phyloP scores from a whole-genome alignment of 2,113 vertebrate genomes.

The Psilopogon haemacephalus region DNA sequence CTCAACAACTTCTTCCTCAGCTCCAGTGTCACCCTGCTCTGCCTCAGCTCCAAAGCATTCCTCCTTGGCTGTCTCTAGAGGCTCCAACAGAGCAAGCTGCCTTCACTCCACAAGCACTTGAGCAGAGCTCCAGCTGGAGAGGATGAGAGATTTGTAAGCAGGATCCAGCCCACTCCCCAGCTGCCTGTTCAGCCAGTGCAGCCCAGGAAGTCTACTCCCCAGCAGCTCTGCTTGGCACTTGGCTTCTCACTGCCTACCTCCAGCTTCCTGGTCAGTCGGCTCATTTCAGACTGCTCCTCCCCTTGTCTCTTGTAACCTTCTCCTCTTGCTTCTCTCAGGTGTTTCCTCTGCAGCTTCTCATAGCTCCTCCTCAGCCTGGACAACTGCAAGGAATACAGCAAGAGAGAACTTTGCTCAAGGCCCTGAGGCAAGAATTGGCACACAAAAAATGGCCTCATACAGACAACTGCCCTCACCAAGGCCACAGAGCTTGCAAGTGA shows the following conservation, averaged over 20 bases:
- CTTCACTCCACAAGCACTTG: neutral
- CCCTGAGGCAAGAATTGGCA: neutral
- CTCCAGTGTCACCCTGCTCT: too few species aligned
- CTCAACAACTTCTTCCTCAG: too few species aligned
- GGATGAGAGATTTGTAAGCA: neutral
- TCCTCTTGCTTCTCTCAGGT: conserved; percentile 76
- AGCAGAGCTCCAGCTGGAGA: neutral
- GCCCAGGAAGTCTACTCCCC: neutral
- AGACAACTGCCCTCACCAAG: conserved; percentile 20
- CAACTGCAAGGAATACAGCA: conserved; percentile 76
- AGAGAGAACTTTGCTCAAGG: neutral
- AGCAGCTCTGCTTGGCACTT: neutral
- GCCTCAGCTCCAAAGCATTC: too few species aligned
- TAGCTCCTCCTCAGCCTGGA: conserved; percentile 89
- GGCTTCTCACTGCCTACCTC: conserved; percentile 75
- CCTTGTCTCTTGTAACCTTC: conserved; percentile 71
- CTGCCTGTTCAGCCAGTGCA: neutral
- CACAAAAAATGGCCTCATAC: neutral
- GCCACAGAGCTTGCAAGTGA: neutral
- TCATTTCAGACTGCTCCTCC: conserved; percentile 79
- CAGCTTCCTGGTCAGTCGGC: conserved; percentile 77
- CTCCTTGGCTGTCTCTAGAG: neutral
- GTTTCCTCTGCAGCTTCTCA: conserved; percentile 89
- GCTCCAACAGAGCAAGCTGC: neutral
- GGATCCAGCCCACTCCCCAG: neutral